These are phyloP conservation scores for Notarius quadriscutis DNA, from an alignment of 2,113 vertebrate species.

Conservation along the genomic window DNA sequence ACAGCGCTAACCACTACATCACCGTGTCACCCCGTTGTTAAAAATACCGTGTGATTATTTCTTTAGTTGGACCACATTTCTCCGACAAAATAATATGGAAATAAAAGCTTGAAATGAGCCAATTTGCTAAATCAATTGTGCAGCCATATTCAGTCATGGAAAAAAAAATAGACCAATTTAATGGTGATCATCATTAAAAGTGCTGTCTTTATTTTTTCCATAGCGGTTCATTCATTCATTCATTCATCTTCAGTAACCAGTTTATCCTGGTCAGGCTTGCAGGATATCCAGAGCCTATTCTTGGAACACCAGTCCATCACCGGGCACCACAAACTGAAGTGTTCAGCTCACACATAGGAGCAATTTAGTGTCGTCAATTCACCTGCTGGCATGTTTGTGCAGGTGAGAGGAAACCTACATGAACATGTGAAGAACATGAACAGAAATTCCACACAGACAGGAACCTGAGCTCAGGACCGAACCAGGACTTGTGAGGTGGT, in stretches of 20 bases:
- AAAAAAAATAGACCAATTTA: no score
- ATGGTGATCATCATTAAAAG: no score
- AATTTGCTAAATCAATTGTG: background rate
- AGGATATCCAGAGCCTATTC: background rate
- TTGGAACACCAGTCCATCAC: background rate
- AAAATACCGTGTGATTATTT: background rate
- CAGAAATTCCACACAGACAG: background rate
- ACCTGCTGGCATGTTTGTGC: background rate
- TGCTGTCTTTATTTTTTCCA: no score
- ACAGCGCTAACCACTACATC: no score
- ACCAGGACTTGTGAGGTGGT: background rate
- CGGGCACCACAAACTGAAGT: background rate
- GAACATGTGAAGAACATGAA: no score
- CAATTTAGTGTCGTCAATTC: background rate
- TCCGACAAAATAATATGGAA: background rate
- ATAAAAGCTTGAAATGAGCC: background rate
- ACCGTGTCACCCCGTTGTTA: background rate
- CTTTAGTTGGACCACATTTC: background rate
- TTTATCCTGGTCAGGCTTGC: background rate
- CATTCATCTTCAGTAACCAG: background rate
- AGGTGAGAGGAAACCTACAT: background rate
- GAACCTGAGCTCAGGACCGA: background rate
- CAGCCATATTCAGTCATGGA: background rate
- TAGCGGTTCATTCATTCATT: background rate
- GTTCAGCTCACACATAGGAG: background rate